Percentiles rank a stretch among this genome's conserved stretches.
These are phyloP conservation scores for Calephelis nemesis DNA, from an alignment of 1,140 invertebrate genomes.

Conservation along the genomic window DNA sequence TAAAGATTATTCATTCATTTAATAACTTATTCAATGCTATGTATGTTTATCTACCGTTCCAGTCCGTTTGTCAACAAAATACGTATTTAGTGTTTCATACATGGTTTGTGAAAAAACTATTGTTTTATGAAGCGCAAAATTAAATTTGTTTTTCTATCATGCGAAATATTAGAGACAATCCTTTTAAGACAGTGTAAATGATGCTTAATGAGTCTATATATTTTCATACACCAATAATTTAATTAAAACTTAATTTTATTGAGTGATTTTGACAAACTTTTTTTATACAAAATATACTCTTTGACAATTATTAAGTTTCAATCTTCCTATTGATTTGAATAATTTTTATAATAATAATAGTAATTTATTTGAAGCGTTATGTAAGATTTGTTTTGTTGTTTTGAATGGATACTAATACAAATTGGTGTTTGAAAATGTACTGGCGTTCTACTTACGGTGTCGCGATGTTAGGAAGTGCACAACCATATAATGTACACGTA, in stretches of 20 bases:
- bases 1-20: too few species aligned
- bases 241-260: not conserved
- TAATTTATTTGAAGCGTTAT: too few species aligned
- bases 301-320: too few species aligned
- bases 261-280: not conserved
- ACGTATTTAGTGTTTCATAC: not conserved
- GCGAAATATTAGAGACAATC: not conserved
- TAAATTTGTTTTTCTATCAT: too few species aligned
- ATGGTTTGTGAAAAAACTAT: constrained; percentile 9
- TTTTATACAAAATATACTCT: too few species aligned
- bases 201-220: not conserved
- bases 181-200: not conserved
- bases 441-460: constrained; percentile 21
- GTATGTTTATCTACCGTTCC: too few species aligned
- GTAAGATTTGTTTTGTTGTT: too few species aligned
- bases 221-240: constrained; percentile 5
- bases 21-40: too few species aligned
- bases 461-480: constrained; percentile 43
- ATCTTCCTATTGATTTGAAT: too few species aligned
- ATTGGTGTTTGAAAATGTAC: constrained; percentile 8
- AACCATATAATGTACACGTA: constrained; percentile 50
- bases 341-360: too few species aligned
- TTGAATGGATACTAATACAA: not conserved
- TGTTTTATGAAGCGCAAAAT: not conserved
- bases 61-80: too few species aligned